These are phyloP conservation scores for Anthopleura xanthogrammica DNA, from an alignment of 92 coral and sea anemone species.

Conservation along the genomic window DNA sequence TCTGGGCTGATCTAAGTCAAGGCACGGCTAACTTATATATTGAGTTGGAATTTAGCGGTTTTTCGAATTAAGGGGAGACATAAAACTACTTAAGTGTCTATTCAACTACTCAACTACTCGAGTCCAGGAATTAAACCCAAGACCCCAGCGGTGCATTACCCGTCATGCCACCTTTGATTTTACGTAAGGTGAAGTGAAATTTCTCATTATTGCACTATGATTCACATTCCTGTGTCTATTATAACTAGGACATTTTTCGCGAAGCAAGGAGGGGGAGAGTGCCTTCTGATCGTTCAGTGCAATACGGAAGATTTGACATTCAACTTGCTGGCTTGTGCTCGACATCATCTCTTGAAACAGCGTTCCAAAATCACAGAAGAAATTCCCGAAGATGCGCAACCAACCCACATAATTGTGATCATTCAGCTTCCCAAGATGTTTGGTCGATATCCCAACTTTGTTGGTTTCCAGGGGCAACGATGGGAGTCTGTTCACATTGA, in stretches of 20 bases:
- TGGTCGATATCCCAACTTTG: slow-evolving; percentile 74
- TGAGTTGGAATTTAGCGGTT: too few species aligned
- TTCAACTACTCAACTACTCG: too few species aligned
- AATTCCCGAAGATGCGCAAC: slow-evolving; percentile 15
- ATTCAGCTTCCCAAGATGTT: slow-evolving; percentile 79
- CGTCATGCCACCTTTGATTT: too few species aligned
- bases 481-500: slow-evolving; percentile 86
- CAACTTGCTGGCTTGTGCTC: slow-evolving; percentile 82
- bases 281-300: slow-evolving; percentile 83
- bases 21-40: too few species aligned
- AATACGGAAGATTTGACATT: slow-evolving; percentile 65
- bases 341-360: slow-evolving; percentile 73
- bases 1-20: too few species aligned
- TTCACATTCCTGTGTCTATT: background rate
- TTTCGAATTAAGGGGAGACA: too few species aligned
- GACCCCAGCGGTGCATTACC: too few species aligned
- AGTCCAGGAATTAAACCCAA: too few species aligned
- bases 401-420: slow-evolving; percentile 70
- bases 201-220: too few species aligned
- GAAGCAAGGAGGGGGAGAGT: slow-evolving; percentile 74
- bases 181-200: too few species aligned
- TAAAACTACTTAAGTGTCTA: too few species aligned
- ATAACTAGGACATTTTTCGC: slow-evolving; percentile 60
- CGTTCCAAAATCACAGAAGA: slow-evolving; percentile 55
- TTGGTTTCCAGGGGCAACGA: slow-evolving; percentile 81